Base-by-base conservation (phyloP, 2,797 vertebrate species). In the Margarornis squamiger region DNA sequence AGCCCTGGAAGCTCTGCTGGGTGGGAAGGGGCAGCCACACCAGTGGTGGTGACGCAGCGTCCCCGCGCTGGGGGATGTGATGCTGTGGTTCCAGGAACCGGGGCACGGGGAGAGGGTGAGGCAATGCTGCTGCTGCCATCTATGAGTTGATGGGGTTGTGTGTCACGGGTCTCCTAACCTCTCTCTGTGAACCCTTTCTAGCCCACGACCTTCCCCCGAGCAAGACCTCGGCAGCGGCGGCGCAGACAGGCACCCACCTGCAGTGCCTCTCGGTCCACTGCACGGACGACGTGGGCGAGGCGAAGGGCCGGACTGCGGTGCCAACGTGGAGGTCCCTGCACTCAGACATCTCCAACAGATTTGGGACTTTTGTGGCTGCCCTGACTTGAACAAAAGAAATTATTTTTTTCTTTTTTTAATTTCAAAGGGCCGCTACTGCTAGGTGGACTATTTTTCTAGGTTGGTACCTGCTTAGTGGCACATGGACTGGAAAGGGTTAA, bases 231-330 rank as follows among this genome's bases (percentile, higher is more conserved):
- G 97, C 97, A 15, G 98, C 98, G 85, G 97, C 97, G 23, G 98
- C 98, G 90, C 98, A 98, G 97, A 97, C 97, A 26, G 99, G 99
- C 96, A 98, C 98, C 98, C 99, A 99, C 98, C 98, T 99, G 98
- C 99, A 99, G 98, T 99, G 99, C 97, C 99, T 99, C 97, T 99
- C 99, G 15, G 99, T 99, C 95, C 99, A 99, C 98, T 99, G 99
- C 98, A 99, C 99, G 59, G 99, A 99, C 43, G 99, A 99, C 96
- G 98, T 99, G 97, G 98, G 98, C 43, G 99, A 99, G 83, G 97
- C 98, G 91, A 99, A 99, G 97, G 98, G 98, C 96, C 98, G 98
- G 86, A 98, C 98, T 97, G 98, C 99, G 1, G 99, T 99, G 97
- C 99, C 99, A 49, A 98, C 99, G 72, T 99, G 99, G 99, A 98